Evolutionary conservation across 2,113 vertebrate genomes (phyloP).

Genomic region (Vulpes lagopus): DNA sequence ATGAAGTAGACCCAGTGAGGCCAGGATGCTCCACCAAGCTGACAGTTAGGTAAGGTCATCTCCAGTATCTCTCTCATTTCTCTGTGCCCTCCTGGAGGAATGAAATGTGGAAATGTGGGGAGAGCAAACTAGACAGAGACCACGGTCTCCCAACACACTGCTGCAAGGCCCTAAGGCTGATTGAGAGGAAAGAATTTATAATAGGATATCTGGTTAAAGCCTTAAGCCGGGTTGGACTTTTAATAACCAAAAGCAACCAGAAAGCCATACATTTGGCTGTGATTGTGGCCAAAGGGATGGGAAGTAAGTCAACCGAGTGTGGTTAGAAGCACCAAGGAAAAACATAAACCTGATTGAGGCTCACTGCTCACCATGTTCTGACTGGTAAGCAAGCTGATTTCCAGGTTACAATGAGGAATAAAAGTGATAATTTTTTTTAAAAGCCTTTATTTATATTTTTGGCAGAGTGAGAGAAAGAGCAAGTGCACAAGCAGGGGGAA

Average conservation of each 20-base stretch:
- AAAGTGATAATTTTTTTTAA: neutral
- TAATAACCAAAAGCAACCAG: neutral
- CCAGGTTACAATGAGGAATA: neutral
- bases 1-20: neutral
- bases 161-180: neutral
- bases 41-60: neutral
- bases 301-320: neutral
- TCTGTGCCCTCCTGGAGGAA: neutral
- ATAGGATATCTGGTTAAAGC: neutral
- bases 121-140: neutral
- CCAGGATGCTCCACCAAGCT: neutral
- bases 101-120: neutral
- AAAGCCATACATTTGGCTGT: neutral
- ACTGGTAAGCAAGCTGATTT: neutral
- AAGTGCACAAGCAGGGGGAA: too few relatives aligned
- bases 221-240: neutral
- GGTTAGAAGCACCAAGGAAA: neutral
- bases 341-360: neutral
- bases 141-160: accelerated
- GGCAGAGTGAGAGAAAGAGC: too few relatives aligned
- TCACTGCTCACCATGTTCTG: neutral
- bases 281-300: neutral
- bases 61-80: neutral
- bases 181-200: neutral
- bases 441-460: too few relatives aligned